These are phyloP conservation scores for Aphidoletes aphidimyza DNA, from an alignment of 2,888 invertebrate species.

Conservation along the genomic window DNA sequence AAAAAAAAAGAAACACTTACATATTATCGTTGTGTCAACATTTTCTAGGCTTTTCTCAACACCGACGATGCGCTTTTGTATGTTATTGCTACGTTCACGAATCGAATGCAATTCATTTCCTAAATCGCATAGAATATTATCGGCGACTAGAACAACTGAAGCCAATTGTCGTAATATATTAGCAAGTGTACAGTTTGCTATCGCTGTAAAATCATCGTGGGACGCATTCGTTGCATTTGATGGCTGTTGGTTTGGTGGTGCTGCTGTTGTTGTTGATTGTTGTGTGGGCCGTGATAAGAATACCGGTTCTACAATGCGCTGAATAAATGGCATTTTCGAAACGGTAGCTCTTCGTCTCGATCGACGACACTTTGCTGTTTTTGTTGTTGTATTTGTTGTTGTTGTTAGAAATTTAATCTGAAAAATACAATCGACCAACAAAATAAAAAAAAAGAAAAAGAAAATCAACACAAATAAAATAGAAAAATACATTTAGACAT, in stretches of 20 bases:
- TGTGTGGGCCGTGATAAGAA: slow-evolving; percentile 74
- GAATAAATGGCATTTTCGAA: slow-evolving; percentile 84
- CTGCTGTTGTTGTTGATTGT: slow-evolving; percentile 37
- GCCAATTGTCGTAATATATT: slow-evolving; percentile 87
- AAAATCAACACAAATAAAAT: neutral
- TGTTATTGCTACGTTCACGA: slow-evolving; percentile 76
- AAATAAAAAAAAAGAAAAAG: neutral
- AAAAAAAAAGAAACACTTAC: neutral
- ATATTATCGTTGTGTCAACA: slow-evolving; percentile 77
- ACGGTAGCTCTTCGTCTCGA: slow-evolving; percentile 40
- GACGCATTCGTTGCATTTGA: slow-evolving; percentile 65
- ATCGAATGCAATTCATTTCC: slow-evolving; percentile 79
- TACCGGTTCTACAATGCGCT: slow-evolving; percentile 84
- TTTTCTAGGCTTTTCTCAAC: slow-evolving; percentile 78
- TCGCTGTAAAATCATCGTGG: slow-evolving; percentile 84
- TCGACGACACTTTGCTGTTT: slow-evolving; percentile 56
- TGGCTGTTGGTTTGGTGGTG: slow-evolving; percentile 57
- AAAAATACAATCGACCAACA: slow-evolving; percentile 1
- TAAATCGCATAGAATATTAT: slow-evolving; percentile 87
- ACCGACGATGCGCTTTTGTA: slow-evolving; percentile 76
- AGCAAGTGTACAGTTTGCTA: slow-evolving; percentile 86
- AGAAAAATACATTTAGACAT: neutral
- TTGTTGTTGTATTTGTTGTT: slow-evolving; percentile 1
- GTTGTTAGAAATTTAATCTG: slow-evolving; percentile 42
- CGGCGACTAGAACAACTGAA: slow-evolving; percentile 82